A percentile compares a stretch with the other conserved stretches of the same genome.
Conservation (phyloP, 2,888 invertebrate species). For the Harpagoxenus sublaevis region DNA sequence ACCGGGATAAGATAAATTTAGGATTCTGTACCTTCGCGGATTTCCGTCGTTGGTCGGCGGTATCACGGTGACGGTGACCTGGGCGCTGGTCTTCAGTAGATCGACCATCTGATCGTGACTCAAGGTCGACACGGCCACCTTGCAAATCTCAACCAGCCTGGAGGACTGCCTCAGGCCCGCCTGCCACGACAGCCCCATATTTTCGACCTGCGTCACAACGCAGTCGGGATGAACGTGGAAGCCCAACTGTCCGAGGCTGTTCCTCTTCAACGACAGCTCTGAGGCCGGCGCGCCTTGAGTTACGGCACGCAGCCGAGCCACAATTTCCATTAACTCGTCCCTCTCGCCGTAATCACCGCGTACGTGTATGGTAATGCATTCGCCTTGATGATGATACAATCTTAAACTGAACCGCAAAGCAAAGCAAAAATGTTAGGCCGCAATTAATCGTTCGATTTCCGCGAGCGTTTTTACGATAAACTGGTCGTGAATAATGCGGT, state of each 20-base stretch:
- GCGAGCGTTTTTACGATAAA: conserved; percentile 16
- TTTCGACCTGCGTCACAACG: conserved; percentile 97
- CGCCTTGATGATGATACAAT: conserved; percentile 97
- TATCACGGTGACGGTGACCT: conserved; percentile 94
- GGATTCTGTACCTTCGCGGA: conserved; percentile 87
- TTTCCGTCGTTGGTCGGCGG: conserved; percentile 91
- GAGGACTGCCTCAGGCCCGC: conserved; percentile 97
- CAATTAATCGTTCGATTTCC: conserved; percentile 49
- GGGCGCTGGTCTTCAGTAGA: conserved; percentile 94
- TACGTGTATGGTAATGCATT: conserved; percentile 94
- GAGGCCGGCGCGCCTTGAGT: conserved; percentile 92
- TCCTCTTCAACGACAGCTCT: conserved; percentile 93
- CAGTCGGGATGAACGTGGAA: conserved; percentile 97
- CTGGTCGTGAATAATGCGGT: conserved; percentile 20
- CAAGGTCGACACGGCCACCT: conserved; percentile 95
- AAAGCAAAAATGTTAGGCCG: conserved; percentile 24
- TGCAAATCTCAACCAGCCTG: conserved; percentile 96
- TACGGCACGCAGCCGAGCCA: conserved; percentile 93
- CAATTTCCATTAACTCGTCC: conserved; percentile 91
- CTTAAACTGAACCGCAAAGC: conserved; percentile 88
- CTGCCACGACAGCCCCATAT: conserved; percentile 90
- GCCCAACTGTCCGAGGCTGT: conserved; percentile 94
- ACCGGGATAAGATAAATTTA: neutral
- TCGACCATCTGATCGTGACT: conserved; percentile 98
- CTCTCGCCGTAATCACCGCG: conserved; percentile 90